Conservation (phyloP, 2,113 vertebrate species). For the Thalassarche chlororhynchos region DNA sequence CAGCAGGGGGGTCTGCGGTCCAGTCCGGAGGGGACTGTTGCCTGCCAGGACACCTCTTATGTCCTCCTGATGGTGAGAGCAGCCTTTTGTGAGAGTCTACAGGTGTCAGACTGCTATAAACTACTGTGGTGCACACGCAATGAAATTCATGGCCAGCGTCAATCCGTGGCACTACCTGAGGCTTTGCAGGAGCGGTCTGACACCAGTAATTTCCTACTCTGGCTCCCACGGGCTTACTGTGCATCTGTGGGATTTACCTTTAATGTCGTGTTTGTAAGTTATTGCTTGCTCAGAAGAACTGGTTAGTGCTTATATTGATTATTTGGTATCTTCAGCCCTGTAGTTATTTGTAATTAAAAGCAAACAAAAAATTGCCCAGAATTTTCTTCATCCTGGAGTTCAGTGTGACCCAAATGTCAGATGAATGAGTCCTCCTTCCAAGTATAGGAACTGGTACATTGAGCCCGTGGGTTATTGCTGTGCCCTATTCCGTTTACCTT, state of each 20-base stretch:
- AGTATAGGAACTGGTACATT: rapidly evolving
- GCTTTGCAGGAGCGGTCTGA: neutral
- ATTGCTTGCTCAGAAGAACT: neutral
- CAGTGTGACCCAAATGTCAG: neutral
- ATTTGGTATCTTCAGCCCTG: neutral
- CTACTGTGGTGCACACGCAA: no score
- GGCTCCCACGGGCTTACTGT: neutral
- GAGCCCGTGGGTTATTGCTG: neutral
- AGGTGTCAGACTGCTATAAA: neutral
- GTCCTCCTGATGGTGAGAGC: neutral
- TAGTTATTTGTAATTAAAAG: neutral
- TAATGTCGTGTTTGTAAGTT: neutral
- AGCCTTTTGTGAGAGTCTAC: neutral
- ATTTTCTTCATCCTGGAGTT: neutral
- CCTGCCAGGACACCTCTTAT: neutral
- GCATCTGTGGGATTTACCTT: neutral
- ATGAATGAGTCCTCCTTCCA: neutral
- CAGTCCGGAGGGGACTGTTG: rapidly evolving
- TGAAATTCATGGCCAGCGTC: neutral
- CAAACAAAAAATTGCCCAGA: neutral
- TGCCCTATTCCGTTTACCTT: neutral
- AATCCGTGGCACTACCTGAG: neutral
- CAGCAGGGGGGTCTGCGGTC: rapidly evolving
- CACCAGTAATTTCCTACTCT: neutral
- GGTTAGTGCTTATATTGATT: neutral